Base-by-base conservation (phyloP, 2,888 invertebrate genomes). In the Pecten maximus region DNA sequence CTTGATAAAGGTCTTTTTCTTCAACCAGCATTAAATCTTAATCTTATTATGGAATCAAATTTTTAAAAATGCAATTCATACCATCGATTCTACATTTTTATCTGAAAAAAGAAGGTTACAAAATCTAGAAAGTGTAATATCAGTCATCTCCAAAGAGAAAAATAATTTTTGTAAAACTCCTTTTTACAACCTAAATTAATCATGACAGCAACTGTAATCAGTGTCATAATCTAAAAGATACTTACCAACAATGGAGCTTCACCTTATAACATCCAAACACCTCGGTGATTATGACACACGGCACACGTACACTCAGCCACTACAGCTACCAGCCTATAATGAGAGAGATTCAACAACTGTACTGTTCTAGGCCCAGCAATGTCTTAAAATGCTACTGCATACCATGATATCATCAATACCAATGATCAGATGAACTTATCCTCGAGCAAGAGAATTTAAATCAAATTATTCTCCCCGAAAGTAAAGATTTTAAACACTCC, bases 401-500 rank as follows among this genome's bases (percentile, higher is more conserved):
- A 74, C 35, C 74, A 74, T 23, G 3, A 8, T 1, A 35, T 35
- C 35, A 74, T 74, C 74, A 74, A 74, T 74, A 74, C 35, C 74
- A 74, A 74, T 74, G 15, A 28, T 74, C 12, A 35, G 35, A 35
- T 2, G 35, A 74, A 74, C 74, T 35, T 35, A 54, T 74, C 28
- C 35, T 23, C 8, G 15, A 74, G 28, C 4, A 3, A 35, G 74
- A 28, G 28, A 74, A 35, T 74, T 74, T 74, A 74, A 74, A 74
- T 74, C 23, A 28, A 2, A 74, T 74, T 74, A 74, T 8, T 35
- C 15, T 74, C 12, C 28, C 74, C 35, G 74, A 35, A 74, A 3
- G 74, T 74, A 74, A 54, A 54, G 74, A 74, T 35, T 74, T 60
- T 10, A 74, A 74, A 74, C 74, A 35, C 74, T 74, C 28, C 28